Evolutionary conservation across 2,888 invertebrate species (phyloP), one percentile per base, ranked within the genome.

Genomic region (Harmothoe impar): DNA sequence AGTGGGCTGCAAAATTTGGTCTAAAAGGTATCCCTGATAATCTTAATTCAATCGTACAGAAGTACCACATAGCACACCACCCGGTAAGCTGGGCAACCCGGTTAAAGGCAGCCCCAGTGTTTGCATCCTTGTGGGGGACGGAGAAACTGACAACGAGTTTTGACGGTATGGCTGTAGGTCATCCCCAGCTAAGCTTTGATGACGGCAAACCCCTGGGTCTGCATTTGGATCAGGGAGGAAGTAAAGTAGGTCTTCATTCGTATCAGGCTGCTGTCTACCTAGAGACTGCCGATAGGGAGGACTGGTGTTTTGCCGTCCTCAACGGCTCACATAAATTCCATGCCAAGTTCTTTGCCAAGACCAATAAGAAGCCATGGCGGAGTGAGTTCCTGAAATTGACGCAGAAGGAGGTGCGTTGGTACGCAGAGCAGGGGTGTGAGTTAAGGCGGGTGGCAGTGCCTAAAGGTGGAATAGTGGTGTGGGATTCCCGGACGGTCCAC

Each of bases 401-500:
- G 29, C 91, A 93, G 10, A 90, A 92, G 10, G 93, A 94, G 31
- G 72, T 93, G 0, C 91, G 93, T 29, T 93, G 94, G 92, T 93
- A 92, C 62, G 88, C 89, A 33, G 56, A 91, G 10, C 92, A 92
- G 56, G 94, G 93, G 3, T 94, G 94, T 90, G 52, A 25, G 35
- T 85, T 93, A 0, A 93, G 92, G 84, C 92, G 94, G 25, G 92
- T 95, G 23, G 92, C 94, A 0, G 94, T 94, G 17, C 94, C 94
- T 0, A 94, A 94, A 91, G 95, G 95, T 0, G 94, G 94, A 3
- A 93, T 95, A 92, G 93, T 94, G 12, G 90, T 95, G 10, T 95
- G 95, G 95, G 94, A 95, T 86, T 94, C 95, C 0, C 91, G 95
- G 81, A 92, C 93, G 1, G 92, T 94, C 12, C 95, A 95, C 89